These are phyloP conservation scores for Trichopoda pennipes DNA, from an alignment of 2,888 invertebrate genomes.

Conservation along the genomic window DNA sequence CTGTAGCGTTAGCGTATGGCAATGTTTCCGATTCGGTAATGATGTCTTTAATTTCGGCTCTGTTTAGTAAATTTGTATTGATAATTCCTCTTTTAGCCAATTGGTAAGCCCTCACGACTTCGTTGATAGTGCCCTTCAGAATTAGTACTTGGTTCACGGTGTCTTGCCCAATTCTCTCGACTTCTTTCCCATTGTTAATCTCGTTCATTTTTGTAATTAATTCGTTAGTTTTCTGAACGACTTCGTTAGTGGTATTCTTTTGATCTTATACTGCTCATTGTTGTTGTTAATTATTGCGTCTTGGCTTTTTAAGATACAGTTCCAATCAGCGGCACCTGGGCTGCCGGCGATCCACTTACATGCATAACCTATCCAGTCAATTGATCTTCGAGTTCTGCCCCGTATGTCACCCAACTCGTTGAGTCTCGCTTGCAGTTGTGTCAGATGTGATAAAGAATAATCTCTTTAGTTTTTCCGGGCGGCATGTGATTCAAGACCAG, in stretches of 20 bases:
- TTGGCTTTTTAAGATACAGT: background rate
- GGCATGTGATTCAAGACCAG: background rate
- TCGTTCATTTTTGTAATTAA: background rate
- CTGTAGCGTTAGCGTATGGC: background rate
- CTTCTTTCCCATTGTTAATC: background rate
- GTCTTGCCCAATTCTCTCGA: background rate
- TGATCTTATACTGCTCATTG: constrained; percentile 24
- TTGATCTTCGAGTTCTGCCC: too few species aligned
- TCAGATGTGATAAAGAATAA: too few species aligned
- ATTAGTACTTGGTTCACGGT: constrained; percentile 8
- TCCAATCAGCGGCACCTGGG: background rate
- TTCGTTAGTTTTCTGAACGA: background rate
- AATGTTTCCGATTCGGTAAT: background rate
- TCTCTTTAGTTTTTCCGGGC: too few species aligned
- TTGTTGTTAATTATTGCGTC: constrained; percentile 1
- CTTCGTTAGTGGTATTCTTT: background rate
- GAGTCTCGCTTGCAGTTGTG: too few species aligned
- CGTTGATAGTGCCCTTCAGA: background rate
- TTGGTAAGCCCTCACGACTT: too few species aligned
- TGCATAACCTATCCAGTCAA: background rate
- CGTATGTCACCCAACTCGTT: too few species aligned
- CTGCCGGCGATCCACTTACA: background rate
- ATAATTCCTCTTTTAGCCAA: constrained; percentile 7
- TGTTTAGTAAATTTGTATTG: too few species aligned
- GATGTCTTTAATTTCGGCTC: too few species aligned